Percentiles rank a stretch among this genome's conserved stretches.
phyloP scores from a whole-genome alignment of 2,113 vertebrate genomes.

The Carettochelys insculpta region DNA sequence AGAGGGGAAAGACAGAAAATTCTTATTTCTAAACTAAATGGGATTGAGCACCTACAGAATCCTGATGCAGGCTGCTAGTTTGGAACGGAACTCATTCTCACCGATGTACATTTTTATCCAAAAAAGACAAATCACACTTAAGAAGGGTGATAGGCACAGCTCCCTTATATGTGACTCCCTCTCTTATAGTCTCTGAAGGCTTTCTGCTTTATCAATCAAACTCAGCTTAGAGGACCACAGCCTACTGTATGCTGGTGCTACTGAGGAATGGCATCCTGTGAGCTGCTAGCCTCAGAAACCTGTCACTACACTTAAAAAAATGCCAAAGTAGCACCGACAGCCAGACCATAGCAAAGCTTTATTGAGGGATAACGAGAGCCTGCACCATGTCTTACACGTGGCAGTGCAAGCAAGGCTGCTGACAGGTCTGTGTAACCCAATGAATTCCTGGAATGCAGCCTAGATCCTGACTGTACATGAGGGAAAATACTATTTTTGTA shows the following conservation, averaged over 20 bases:
- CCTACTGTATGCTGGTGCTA: neutral
- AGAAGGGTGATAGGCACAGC: neutral
- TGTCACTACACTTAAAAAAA: neutral
- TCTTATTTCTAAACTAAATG: neutral
- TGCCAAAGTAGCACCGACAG: neutral
- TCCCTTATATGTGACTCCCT: neutral
- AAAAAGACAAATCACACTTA: neutral
- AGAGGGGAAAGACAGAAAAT: neutral
- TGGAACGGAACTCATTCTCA: neutral
- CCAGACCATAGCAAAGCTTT: neutral
- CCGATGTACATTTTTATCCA: neutral
- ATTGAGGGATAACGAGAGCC: neutral
- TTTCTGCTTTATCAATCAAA: neutral
- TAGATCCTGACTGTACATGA: neutral
- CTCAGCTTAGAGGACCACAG: neutral
- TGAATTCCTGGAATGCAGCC: slow-evolving; percentile 32
- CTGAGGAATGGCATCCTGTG: neutral
- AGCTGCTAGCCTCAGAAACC: slow-evolving; percentile 4
- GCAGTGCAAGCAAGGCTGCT: neutral
- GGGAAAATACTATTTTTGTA: slow-evolving; percentile 22
- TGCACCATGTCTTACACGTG: neutral
- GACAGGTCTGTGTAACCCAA: neutral
- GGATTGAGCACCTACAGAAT: accelerated
- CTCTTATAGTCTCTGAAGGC: neutral
- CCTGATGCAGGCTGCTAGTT: neutral